Evolutionary conservation across 2,888 invertebrate genomes (phyloP).

Genomic region (Eurois occulta): DNA sequence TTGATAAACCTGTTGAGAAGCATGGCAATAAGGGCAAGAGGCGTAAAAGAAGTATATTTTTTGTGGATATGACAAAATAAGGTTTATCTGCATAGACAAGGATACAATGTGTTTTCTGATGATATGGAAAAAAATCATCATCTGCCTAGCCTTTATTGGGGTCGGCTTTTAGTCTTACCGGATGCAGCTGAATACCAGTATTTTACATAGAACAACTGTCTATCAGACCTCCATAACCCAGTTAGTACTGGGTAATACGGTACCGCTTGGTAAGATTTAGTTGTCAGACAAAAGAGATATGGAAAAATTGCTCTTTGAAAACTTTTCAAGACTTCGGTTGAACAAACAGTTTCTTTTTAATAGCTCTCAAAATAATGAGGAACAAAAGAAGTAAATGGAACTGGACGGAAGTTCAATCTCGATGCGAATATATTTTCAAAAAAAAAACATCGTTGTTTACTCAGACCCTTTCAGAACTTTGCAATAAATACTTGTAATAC

Average conservation of each 20-base stretch:
- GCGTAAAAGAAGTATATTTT: background rate
- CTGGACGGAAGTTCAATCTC: conserved; percentile 41
- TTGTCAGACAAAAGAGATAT: background rate
- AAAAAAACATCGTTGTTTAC: conserved; percentile 5
- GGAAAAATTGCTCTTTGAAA: background rate
- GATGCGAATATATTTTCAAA: conserved; percentile 45
- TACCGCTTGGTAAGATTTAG: background rate
- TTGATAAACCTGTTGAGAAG: background rate
- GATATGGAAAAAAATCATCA: too few species aligned
- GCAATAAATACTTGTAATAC: conserved; percentile 10
- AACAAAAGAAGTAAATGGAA: conserved; percentile 39
- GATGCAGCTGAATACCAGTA: background rate
- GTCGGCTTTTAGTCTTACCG: too few species aligned
- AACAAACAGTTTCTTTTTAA: background rate
- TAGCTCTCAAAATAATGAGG: conserved; percentile 55
- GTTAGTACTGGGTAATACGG: background rate
- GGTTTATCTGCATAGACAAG: background rate
- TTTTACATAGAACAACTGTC: background rate
- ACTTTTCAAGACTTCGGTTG: background rate
- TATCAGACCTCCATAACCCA: background rate
- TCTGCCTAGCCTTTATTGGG: too few species aligned
- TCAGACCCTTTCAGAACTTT: conserved; percentile 10
- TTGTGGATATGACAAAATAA: background rate
- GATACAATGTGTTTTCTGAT: background rate
- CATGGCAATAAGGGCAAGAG: background rate